Evolutionary conservation across 2,113 vertebrate genomes (phyloP).

Genomic region (Polypterus bichir): DNA sequence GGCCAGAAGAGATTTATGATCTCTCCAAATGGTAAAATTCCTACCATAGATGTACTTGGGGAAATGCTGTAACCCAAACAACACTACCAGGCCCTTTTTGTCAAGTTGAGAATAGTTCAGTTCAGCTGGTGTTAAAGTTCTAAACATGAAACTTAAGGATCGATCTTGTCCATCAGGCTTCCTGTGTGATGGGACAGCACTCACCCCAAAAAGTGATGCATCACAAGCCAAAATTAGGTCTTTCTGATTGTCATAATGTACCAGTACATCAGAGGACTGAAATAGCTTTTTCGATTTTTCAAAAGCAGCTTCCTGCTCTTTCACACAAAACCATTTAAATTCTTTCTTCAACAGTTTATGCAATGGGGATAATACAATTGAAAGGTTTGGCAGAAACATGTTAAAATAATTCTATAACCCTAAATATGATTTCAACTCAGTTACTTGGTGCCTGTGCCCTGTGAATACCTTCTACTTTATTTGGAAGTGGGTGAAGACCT

Average conservation of each 20-base stretch:
- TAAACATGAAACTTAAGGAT: not conserved
- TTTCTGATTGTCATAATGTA: constrained; percentile 8
- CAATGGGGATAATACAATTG: constrained; percentile 4
- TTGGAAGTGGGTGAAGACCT: not conserved
- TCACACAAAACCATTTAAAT: not conserved
- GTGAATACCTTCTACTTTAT: constrained; percentile 3
- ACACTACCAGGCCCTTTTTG: not conserved
- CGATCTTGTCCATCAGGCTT: constrained; percentile 3
- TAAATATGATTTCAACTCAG: constrained; percentile 11
- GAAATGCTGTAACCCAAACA: constrained; percentile 14
- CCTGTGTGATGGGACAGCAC: constrained; percentile 8
- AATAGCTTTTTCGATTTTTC: constrained; percentile 5
- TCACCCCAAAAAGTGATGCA: constrained; percentile 11
- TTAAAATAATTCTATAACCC: constrained; percentile 14
- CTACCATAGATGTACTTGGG: constrained; percentile 18
- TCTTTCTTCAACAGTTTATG: constrained; percentile 12
- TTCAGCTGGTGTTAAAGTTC: constrained; percentile 2
- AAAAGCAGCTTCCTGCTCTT: constrained; percentile 20
- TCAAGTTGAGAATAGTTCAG: not conserved
- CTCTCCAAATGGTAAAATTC: constrained; percentile 7
- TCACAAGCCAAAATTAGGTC: constrained; percentile 11
- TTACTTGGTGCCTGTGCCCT: not conserved
- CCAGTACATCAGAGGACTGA: constrained; percentile 5
- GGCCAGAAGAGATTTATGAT: constrained; percentile 14
- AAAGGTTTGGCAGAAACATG: constrained; percentile 9